Percentiles rank a stretch among this genome's conserved stretches.
These are phyloP conservation scores for Otolemur garnettii DNA, from an alignment of 2,113 vertebrate genomes.

Conservation along the genomic window DNA sequence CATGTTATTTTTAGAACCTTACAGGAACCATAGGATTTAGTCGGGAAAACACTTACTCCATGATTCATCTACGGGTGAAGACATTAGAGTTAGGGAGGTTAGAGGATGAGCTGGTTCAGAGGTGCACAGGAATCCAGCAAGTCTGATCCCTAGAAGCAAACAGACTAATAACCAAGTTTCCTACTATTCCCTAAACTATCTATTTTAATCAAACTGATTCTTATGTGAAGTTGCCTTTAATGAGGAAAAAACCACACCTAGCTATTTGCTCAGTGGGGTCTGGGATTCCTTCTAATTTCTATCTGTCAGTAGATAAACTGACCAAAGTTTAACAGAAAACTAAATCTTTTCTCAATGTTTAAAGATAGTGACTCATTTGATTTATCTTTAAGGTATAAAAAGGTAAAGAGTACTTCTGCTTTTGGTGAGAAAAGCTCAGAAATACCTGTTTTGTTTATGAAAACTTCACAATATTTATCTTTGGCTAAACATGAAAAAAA, in stretches of 20 bases:
- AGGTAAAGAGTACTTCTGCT: background rate
- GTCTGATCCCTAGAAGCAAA: background rate
- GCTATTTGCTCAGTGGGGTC: background rate
- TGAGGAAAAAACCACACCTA: background rate
- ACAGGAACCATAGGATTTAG: background rate
- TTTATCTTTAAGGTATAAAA: background rate
- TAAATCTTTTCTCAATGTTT: background rate
- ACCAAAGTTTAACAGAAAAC: background rate
- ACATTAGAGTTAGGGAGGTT: background rate
- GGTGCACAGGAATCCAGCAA: background rate
- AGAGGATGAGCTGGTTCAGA: background rate
- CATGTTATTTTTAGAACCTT: background rate
- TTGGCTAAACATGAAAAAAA: conserved; percentile 19
- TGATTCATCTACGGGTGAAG: background rate
- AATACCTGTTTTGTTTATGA: background rate
- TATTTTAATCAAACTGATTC: conserved; percentile 42
- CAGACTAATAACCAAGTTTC: background rate
- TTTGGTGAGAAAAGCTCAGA: conserved; percentile 7
- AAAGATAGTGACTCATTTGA: background rate
- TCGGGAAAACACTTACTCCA: background rate
- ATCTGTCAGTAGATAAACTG: background rate
- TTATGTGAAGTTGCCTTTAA: background rate
- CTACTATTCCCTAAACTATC: background rate
- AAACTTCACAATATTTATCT: background rate
- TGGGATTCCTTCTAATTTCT: background rate